Percentiles rank a stretch among this genome's conserved stretches.
phyloP scores from a whole-genome alignment of 1,140 invertebrate species.

The Rhysida immarginata region DNA sequence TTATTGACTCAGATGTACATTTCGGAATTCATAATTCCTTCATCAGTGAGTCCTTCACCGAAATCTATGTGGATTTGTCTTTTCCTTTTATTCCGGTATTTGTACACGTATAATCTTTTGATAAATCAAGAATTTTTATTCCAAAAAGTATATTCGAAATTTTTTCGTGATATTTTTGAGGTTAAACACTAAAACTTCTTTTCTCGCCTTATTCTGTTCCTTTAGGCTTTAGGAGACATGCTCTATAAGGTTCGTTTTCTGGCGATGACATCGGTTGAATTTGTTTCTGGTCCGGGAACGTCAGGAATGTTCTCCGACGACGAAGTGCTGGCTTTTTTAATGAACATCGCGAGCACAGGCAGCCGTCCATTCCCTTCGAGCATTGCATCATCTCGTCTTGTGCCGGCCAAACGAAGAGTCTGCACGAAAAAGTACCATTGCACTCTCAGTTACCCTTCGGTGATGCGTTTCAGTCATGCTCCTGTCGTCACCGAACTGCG shows the following conservation, averaged over 20 bases:
- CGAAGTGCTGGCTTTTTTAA: slow-evolving; percentile 60
- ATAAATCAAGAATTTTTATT: background rate
- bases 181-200: slow-evolving; percentile 48
- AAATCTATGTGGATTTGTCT: too few relatives aligned
- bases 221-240: background rate
- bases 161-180: slow-evolving; percentile 33
- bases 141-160: too few relatives aligned
- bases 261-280: slow-evolving; percentile 56
- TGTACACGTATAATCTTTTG: background rate
- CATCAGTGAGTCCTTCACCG: too few relatives aligned
- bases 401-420: background rate
- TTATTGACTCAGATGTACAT: too few relatives aligned
- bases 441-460: slow-evolving; percentile 9
- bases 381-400: slow-evolving; percentile 29
- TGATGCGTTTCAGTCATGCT: slow-evolving; percentile 27
- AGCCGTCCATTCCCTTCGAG: slow-evolving; percentile 46
- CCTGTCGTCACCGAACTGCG: slow-evolving; percentile 43
- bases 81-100: background rate
- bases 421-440: slow-evolving; percentile 10
- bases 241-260: slow-evolving; percentile 36
- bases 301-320: slow-evolving; percentile 49
- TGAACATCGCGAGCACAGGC: slow-evolving; percentile 54
- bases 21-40: too few relatives aligned
- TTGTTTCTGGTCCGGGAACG: slow-evolving; percentile 55
- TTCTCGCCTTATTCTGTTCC: too few relatives aligned